Evolutionary conservation across 37 sponge, comb jelly and placozoan genomes (phyloP).

Genomic region (Amphimedon queenslandica): DNA sequence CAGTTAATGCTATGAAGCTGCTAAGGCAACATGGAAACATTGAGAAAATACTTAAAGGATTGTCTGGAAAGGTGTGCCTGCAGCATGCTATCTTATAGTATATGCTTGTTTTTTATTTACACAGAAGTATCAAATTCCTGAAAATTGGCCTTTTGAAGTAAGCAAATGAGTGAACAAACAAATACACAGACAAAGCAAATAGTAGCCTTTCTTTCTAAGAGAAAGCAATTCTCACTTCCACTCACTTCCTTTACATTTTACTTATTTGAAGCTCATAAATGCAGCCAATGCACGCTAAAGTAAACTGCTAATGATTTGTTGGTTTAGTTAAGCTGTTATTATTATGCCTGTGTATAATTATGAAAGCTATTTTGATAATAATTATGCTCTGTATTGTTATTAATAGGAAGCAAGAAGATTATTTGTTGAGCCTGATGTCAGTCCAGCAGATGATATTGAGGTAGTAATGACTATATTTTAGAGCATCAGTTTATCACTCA

Average conservation of each 20-base stretch:
- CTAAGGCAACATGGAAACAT: constrained; percentile 83
- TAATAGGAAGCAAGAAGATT: constrained; percentile 72
- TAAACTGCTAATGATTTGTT: no score
- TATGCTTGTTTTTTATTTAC: background rate
- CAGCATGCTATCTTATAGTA: background rate
- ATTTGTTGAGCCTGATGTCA: constrained; percentile 77
- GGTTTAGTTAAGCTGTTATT: no score
- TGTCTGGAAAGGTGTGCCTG: constrained; percentile 7
- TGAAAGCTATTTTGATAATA: no score
- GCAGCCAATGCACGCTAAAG: no score
- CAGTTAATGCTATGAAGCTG: constrained; percentile 79
- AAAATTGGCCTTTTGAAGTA: constrained; percentile 81
- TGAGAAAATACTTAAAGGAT: constrained; percentile 69
- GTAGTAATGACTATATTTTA: constrained; percentile 23
- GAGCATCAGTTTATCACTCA: no score
- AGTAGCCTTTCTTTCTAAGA: no score
- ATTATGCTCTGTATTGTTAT: no score
- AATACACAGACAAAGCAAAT: no score
- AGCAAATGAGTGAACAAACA: background rate
- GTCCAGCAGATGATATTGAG: constrained; percentile 51
- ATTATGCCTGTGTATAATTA: no score
- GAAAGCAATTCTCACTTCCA: background rate
- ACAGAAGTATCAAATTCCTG: constrained; percentile 56
- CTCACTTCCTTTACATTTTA: background rate
- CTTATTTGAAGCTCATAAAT: no score